phyloP scores from a whole-genome alignment of 2,888 invertebrate genomes.

The Exephanes ischioxanthus region DNA sequence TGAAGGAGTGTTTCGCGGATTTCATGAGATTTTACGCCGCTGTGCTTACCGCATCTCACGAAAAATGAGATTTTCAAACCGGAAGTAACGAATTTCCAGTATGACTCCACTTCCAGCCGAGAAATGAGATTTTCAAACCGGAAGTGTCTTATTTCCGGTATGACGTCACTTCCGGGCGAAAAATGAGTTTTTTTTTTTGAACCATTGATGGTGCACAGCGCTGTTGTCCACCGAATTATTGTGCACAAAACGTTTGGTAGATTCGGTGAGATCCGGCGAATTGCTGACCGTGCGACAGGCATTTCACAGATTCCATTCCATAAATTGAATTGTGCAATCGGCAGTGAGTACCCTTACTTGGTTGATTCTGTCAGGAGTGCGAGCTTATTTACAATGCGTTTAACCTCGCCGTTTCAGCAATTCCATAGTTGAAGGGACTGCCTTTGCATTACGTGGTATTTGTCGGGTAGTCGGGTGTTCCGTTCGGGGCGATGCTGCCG shows the following conservation, averaged over 20 bases:
- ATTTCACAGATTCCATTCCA: not conserved
- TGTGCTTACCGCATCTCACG: not conserved
- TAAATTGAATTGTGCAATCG: not conserved
- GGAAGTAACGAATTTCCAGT: not conserved
- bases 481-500: conserved; percentile 3
- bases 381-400: conserved; percentile 4
- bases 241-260: not conserved
- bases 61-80: not conserved
- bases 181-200: not conserved
- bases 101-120: too few species aligned
- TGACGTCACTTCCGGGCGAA: not conserved
- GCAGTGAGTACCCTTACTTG: not conserved
- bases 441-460: conserved; percentile 48
- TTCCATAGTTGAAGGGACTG: conserved; percentile 25
- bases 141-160: too few species aligned
- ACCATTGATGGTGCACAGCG: not conserved
- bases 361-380: not conserved
- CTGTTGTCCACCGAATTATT: not conserved
- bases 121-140: too few species aligned
- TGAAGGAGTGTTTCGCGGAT: not conserved
- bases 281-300: not conserved
- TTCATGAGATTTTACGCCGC: not conserved
- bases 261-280: not conserved
- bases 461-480: conserved; percentile 29
- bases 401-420: conserved; percentile 37